These are phyloP conservation scores for Gadus macrocephalus DNA, from an alignment of 2,113 vertebrate species.

Conservation along the genomic window DNA sequence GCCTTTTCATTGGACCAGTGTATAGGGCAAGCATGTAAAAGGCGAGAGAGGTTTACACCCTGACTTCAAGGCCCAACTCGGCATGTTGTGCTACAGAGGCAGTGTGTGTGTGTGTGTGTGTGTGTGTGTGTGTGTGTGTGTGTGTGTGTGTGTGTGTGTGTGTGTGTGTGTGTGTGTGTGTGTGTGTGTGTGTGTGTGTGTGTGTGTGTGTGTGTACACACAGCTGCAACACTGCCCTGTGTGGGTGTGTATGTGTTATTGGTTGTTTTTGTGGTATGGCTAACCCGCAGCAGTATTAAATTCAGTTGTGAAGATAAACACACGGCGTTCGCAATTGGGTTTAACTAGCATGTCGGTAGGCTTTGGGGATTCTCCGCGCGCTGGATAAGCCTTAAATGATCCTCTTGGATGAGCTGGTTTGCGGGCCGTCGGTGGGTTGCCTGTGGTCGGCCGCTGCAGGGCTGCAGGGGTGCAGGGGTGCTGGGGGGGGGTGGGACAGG, in stretches of 20 bases:
- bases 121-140: constrained; percentile 1
- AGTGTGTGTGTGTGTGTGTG: background rate
- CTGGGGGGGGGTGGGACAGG: constrained; percentile 32
- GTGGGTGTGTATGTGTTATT: constrained; percentile 8
- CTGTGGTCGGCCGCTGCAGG: constrained; percentile 44
- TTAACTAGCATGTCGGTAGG: constrained; percentile 30
- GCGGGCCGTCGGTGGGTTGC: constrained; percentile 16
- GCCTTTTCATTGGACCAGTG: constrained; percentile 69
- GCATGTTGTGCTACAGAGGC: constrained; percentile 37
- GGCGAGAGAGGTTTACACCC: constrained; percentile 55
- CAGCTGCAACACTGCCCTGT: too few relatives aligned
- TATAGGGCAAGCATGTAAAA: constrained; percentile 61
- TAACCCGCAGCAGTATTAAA: constrained; percentile 20
- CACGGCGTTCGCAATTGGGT: constrained; percentile 39
- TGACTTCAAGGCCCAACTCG: constrained; percentile 39
- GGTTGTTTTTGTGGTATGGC: constrained; percentile 6
- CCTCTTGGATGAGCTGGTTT: constrained; percentile 14
- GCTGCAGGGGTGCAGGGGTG: constrained; percentile 10
- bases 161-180: constrained; percentile 8
- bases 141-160: constrained; percentile 10
- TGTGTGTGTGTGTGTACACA: constrained; percentile 12
- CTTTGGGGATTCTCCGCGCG: constrained; percentile 23
- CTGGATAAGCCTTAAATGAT: constrained; percentile 18
- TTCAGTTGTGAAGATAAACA: constrained; percentile 36
- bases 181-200: background rate